Base-by-base conservation (phyloP, 2,888 invertebrate species). In the Xiphydria camelus region DNA sequence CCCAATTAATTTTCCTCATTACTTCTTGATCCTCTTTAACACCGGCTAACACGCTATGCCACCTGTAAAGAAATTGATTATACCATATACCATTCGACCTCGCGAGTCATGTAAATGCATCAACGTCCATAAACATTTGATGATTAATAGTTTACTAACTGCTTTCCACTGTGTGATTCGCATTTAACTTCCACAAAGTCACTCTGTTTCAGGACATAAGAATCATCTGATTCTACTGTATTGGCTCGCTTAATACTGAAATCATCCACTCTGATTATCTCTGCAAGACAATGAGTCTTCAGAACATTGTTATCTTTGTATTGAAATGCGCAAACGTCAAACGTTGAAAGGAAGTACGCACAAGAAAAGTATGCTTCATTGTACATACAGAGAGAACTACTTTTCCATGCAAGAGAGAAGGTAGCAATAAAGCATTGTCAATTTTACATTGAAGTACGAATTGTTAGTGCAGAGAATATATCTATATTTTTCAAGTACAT, bases 161-260 rank as follows among this genome's bases (percentile, higher is more conserved):
- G 72, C 51, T 76, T 70, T 29, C 79, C 78, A 39, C 67, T 74
- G 44, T 73, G 64, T 9, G 80, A 76, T 49, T 74, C 72, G 63
- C 91, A 91, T 6, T 79, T 77, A 0, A 88, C 86, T 60, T 83
- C 82, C 2, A 86, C 87, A 64, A 87, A 87, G 70, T 91, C 91
- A 49, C 87, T 88, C 20, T 78, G 71, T 47, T 78, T 80, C 25
- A 91, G 75, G 7, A 78, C 77, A 64, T 89, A 90, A 1, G 77
- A 77, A 3, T 81, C 78, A 34, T 79, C 80, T 0, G 83, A 81
- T 23, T 74, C 78, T 0, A 77, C 77, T 0, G 82, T 74, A 1
- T 77, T 67, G 0, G 83, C 85, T 31, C 84, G 74, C 6, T 76
- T 76, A 10, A 81, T 79, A 37, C 78, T 78, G 41, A 77, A 80